Evolutionary conservation across 2,113 vertebrate species (phyloP).

Genomic region (Cephalopholis sonnerati): DNA sequence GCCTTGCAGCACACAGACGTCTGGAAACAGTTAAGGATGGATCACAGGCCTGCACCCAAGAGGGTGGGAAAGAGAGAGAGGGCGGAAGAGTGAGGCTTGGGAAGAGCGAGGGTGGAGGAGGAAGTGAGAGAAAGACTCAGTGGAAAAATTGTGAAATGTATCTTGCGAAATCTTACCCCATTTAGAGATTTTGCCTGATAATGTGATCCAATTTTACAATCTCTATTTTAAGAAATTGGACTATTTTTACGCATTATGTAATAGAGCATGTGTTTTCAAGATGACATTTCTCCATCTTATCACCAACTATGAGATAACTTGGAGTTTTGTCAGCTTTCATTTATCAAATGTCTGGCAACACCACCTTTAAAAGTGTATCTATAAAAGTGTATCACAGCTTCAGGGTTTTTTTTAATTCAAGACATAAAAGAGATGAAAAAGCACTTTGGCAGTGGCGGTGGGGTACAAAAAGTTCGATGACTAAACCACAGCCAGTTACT

Average conservation of each 20-base stretch:
- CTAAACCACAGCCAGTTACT: slow-evolving; percentile 47
- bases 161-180: slow-evolving; percentile 48
- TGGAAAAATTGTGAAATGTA: slow-evolving; percentile 76
- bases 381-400: background rate
- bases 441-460: background rate
- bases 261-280: slow-evolving; percentile 3
- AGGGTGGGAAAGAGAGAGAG: slow-evolving; percentile 85
- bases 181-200: slow-evolving; percentile 23
- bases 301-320: background rate
- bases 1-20: slow-evolving; percentile 72
- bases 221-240: slow-evolving; percentile 64
- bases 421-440: background rate
- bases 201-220: slow-evolving; percentile 34
- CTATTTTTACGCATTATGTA: slow-evolving; percentile 18
- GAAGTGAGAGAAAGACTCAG: slow-evolving; percentile 66
- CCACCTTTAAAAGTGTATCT: background rate
- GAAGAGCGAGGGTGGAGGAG: slow-evolving; percentile 79
- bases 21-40: slow-evolving; percentile 87
- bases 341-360: slow-evolving; percentile 5
- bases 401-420: background rate
- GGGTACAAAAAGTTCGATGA: slow-evolving; percentile 18
- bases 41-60: slow-evolving; percentile 75
- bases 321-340: background rate
- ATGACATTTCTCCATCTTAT: background rate
- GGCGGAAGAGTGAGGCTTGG: slow-evolving; percentile 77